phyloP scores from a whole-genome alignment of 2,113 vertebrate genomes.

The Lethenteron reissneri region DNA sequence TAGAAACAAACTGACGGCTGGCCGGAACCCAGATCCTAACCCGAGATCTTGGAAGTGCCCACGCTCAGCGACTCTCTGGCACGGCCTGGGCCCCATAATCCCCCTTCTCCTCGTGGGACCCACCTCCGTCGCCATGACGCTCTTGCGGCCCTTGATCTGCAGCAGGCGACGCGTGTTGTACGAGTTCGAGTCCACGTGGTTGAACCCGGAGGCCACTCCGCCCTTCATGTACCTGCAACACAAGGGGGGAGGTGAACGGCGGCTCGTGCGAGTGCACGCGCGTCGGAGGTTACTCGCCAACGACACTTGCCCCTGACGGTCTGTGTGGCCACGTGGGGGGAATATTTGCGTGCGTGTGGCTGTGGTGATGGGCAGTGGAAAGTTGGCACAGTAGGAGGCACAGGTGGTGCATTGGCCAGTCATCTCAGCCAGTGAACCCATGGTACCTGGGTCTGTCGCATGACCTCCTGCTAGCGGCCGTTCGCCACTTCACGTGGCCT shows the following conservation, averaged over 20 bases:
- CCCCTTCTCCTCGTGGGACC: slow-evolving; percentile 8
- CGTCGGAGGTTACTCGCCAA: neutral
- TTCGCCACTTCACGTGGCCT: no score
- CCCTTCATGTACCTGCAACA: slow-evolving; percentile 38
- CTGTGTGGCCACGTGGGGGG: neutral
- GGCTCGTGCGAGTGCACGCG: neutral
- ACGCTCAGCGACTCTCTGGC: no score
- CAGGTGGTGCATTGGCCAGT: neutral
- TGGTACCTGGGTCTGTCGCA: no score
- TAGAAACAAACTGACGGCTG: neutral
- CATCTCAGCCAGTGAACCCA: no score
- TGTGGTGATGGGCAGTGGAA: no score
- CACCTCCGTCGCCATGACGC: slow-evolving; percentile 41
- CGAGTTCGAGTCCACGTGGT: slow-evolving; percentile 41
- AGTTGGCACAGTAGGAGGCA: neutral
- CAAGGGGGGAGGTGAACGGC: neutral
- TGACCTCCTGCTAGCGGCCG: no score
- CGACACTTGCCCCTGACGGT: neutral
- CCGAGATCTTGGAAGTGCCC: neutral
- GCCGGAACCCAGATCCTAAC: neutral
- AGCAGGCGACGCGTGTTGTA: slow-evolving; percentile 34
- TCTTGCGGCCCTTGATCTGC: slow-evolving; percentile 55
- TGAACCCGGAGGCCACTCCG: slow-evolving; percentile 43
- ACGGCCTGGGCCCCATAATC: neutral
- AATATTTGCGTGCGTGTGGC: no score